phyloP scores from a whole-genome alignment of 2,113 vertebrate genomes.

The Egretta garzetta region DNA sequence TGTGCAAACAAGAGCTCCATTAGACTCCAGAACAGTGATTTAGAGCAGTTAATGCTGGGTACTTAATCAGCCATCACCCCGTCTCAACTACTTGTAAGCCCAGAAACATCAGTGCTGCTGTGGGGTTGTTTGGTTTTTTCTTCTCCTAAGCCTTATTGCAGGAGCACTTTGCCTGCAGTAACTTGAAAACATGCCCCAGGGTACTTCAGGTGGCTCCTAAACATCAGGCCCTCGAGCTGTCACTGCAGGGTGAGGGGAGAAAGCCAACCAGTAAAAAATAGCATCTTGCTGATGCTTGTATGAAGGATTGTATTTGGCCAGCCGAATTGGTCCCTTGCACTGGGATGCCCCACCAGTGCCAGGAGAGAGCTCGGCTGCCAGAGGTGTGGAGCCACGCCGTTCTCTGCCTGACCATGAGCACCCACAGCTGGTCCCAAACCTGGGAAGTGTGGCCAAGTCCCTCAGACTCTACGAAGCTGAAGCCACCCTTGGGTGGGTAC shows the following conservation, averaged over 20 bases:
- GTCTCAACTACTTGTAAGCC: not conserved
- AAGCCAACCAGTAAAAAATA: not conserved
- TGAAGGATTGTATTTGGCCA: accelerated
- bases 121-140: not conserved
- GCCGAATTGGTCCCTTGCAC: accelerated
- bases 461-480: not conserved
- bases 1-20: slow-evolving; percentile 53
- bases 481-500: not conserved
- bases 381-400: not conserved
- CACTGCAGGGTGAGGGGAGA: accelerated
- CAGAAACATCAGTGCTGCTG: not conserved
- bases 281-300: not conserved
- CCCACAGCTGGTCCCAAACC: not conserved
- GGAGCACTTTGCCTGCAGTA: not conserved
- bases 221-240: not conserved
- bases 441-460: not conserved
- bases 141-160: not conserved
- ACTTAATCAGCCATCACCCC: slow-evolving; percentile 17
- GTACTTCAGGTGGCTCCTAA: not conserved
- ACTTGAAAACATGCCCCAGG: not conserved
- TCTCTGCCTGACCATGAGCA: accelerated
- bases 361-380: accelerated
- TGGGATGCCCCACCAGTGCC: not conserved
- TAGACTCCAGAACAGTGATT: slow-evolving; percentile 56
- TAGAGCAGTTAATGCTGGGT: slow-evolving; percentile 37